Base-by-base conservation (phyloP, 92 coral and sea anemone species). In the Pocillopora grandis region DNA sequence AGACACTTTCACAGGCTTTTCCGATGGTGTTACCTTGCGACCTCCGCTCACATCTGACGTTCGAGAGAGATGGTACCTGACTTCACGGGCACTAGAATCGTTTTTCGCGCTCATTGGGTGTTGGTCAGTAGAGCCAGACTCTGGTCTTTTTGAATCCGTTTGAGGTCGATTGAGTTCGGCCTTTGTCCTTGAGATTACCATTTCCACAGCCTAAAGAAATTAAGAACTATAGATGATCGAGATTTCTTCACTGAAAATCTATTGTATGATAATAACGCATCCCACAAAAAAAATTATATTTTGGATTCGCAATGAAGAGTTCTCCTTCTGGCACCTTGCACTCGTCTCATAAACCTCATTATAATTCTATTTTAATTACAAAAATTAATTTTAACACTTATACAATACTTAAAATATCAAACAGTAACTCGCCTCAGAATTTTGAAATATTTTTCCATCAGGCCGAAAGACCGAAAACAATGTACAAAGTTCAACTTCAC, bases 121-220 rank as follows among this genome's bases (percentile, higher is more conserved):
- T 48, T 57, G 76, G 17, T 76, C 81, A 8, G 71, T 42, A 20
- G 81, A 19, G 62, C 73, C 68, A 17, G 88, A 52, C 58, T 67
- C 82, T 16, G 69, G 83, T 67, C 61, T 42, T 35, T 76, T 76
- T 33, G 86, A 73, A 12, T 83, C 86, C 37, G 76, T 23, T 77
- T 84, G 88, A 33, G 88, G 88, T 71, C 88, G 76, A 66, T 76
- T 84, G 68, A 92, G 93, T 21, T 92, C 95, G 56, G 90, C 91
- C 76, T 92, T 94, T 4, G 95, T 94, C 76, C 89, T 88, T 57
- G 86, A 86, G 69, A 94, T 89, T 68, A 94, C 95, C 87, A 90
- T 85, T 66, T 94, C 98, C 23, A 94, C 98, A 36, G 94, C 98
- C 98, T 94, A 77, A 23, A 14, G 59, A 59, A 84, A 63, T 60